Evolutionary conservation across 2,888 invertebrate species (phyloP), one percentile per base, ranked within the genome.

Genomic region (Drosophila helvetica): DNA sequence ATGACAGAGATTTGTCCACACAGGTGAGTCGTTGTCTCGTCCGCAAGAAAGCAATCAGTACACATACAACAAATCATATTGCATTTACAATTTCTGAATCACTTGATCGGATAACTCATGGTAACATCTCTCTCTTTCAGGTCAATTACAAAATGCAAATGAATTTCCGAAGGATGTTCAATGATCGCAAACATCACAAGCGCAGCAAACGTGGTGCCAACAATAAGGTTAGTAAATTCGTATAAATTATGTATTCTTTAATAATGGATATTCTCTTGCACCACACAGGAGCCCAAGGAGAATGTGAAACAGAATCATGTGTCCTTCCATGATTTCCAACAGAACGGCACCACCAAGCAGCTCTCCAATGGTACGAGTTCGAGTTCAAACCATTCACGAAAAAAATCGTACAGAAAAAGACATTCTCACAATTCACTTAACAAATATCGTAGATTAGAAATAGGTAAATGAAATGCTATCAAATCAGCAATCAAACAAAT

Each of bases 81-180:
- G 18, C 27, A 46, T 45, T 22, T 43, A 5, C 19, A 5, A n/a
- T 18, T 18, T 10, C n/a, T 22, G 10, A 1, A 18, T 3, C 1
- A 9, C 6, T 7, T 9, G 7, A 52, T 27, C 1, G 10, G 19
- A 17, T 18, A 7, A n/a, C 12, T 1, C 2, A 50, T 52, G 50
- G 52, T 6, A 33, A 1, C 6, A 0, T 2, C 6, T 33, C 17
- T 65, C 10, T 50, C 6, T 90, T 90, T 25, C 55, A 92, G 92
- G 94, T 95, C 72, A 97, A 96, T 93, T 97, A 98, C 92, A 96
- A 96, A 92, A 96, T 96, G 92, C 97, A 97, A 92, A 96, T 96
- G 95, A 97, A 97, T 90, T 97, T 97, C 90, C 94, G 97, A 62
- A 94, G 97, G 52, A 94, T 98, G 92, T 96, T 97, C 61, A 97